Percentiles rank a stretch among this genome's conserved stretches.
phyloP scores from a whole-genome alignment of 1,140 invertebrate genomes.

The Sitobion miscanthi region DNA sequence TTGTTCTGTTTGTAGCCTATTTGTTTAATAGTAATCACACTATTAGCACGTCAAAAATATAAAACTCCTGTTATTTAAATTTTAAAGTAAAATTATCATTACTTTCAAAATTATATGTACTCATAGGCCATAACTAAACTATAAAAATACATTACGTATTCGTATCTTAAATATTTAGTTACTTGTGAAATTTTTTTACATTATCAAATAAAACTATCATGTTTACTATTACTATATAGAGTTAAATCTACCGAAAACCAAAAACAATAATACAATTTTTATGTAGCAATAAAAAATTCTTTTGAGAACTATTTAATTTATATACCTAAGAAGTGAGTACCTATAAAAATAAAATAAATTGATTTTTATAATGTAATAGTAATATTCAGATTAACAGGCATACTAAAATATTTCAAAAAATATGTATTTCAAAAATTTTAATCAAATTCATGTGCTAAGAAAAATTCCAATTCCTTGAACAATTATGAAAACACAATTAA shows the following conservation, averaged over 20 bases:
- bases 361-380: neutral
- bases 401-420: neutral
- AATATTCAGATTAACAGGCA: neutral
- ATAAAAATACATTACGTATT: neutral
- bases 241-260: neutral
- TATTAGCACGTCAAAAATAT: neutral
- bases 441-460: neutral
- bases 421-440: neutral
- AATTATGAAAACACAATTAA: slow-evolving; percentile 26
- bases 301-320: neutral
- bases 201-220: neutral
- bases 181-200: neutral
- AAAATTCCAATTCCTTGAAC: neutral
- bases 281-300: neutral
- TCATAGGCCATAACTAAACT: neutral
- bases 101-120: neutral
- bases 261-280: neutral
- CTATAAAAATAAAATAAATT: neutral
- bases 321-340: neutral
- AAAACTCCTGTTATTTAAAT: neutral
- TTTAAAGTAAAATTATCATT: neutral
- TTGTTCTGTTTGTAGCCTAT: neutral
- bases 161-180: neutral
- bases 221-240: neutral
- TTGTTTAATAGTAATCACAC: neutral